Evolutionary conservation across 2,888 invertebrate genomes (phyloP), one percentile per base, ranked within the genome.

Genomic region (Perdita meconis): DNA sequence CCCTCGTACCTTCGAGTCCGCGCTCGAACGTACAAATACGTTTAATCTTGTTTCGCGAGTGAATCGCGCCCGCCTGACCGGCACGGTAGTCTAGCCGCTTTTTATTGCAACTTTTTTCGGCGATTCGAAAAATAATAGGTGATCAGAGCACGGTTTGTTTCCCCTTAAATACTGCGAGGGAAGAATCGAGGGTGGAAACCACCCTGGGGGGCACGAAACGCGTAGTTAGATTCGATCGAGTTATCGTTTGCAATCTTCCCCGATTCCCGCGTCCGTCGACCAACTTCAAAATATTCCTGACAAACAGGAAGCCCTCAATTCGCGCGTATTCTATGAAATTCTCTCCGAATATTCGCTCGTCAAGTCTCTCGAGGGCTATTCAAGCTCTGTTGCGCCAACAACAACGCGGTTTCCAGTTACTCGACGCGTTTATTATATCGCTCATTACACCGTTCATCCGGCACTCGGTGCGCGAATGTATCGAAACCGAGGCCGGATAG

Each of bases 31-130:
- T 77, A 81, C 79, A 86, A 86, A 86, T 86, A 84, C 77, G 78
- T 81, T 86, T 86, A 86, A 86, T 86, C 80, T 84, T 77, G 81
- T 86, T 86, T 77, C 68, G 76, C 68, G 61, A 55, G 56, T 59
- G 64, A 77, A 64, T 57, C 57, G 60, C 44, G 69, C 47, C 61
- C 70, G 56, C 59, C 47, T 40, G 59, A 63, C 61, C 72, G 53
- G 66, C 74, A 26, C 26, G 44, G 68, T 66, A 63, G 69, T 53
- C 57, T 5, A 30, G n/a, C 16, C 22, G 13, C 12, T 24, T 34
- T 56, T 42, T 26, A n/a, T 24, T 10, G 0, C n/a, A 40, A 30
- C 16, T n/a, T 64, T 60, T 73, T 44, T 60, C 30, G 22, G 2
- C 13, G 10, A 53, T 40, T 51, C 56, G 12, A 44, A 51, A 40